Evolutionary conservation across 2,113 vertebrate species (phyloP).

Genomic region (Lagenorhynchus albirostris): DNA sequence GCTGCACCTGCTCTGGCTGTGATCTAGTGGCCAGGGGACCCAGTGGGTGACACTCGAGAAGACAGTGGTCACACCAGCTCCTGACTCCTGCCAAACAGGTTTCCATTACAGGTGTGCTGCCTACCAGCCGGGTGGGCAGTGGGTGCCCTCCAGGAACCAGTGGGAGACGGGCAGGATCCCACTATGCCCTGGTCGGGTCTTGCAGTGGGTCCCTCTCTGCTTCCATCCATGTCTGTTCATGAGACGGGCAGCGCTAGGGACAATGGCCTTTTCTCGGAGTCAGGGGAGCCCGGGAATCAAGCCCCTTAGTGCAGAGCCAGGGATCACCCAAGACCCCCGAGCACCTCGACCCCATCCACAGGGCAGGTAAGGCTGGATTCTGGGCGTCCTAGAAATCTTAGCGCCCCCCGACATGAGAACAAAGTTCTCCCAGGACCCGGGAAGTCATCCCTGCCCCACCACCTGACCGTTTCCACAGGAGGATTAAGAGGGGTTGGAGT

Average conservation of each 20-base stretch:
- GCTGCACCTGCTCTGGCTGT: background rate
- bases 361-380: background rate
- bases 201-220: background rate
- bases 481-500: background rate
- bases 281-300: background rate
- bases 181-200: accelerated
- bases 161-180: accelerated
- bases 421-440: background rate
- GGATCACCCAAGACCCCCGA: background rate
- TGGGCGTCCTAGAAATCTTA: background rate
- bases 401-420: background rate
- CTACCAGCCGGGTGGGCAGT: background rate
- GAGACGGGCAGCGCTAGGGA: accelerated
- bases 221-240: too few relatives aligned
- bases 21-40: background rate
- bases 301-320: background rate
- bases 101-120: background rate
- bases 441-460: background rate
- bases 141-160: background rate
- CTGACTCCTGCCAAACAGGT: background rate
- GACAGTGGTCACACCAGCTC: background rate
- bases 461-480: background rate
- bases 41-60: background rate
- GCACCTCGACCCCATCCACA: too few relatives aligned
- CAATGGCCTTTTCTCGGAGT: background rate